Evolutionary conservation across 2,797 vertebrate species (phyloP).

Genomic region (Cyclopterus lumpus): DNA sequence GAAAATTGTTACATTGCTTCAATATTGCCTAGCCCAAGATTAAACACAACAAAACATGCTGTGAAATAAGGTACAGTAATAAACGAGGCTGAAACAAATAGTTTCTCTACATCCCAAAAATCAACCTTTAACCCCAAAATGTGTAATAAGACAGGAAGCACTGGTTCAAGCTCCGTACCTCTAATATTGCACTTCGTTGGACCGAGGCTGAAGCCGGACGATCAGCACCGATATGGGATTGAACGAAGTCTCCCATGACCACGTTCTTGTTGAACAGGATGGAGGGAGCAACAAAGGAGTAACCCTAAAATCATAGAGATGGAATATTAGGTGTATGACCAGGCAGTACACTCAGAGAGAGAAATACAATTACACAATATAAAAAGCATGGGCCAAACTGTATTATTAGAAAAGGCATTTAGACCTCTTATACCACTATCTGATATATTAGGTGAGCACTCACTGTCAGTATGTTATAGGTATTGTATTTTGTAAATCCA

Average conservation of each 20-base stretch:
- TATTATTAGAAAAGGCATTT: neutral
- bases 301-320: constrained; percentile 82
- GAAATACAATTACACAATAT: neutral
- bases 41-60: neutral
- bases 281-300: constrained; percentile 94
- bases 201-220: constrained; percentile 89
- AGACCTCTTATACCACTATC: neutral
- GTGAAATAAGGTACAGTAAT: constrained; percentile 1
- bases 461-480: neutral
- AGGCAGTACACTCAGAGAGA: neutral
- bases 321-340: constrained; percentile 1
- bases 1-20: neutral
- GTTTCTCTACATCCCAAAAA: constrained; percentile 18
- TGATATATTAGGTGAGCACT: neutral
- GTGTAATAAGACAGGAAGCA: neutral
- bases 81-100: neutral
- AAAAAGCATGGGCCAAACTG: neutral
- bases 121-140: neutral
- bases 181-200: constrained; percentile 90
- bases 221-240: constrained; percentile 81
- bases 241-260: constrained; percentile 89
- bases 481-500: neutral
- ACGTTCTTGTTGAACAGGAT: constrained; percentile 93
- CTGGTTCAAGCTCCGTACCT: constrained; percentile 76
- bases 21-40: neutral